These are phyloP conservation scores for Deladenus siricidicola DNA, from an alignment of 2,888 invertebrate species.

Conservation along the genomic window DNA sequence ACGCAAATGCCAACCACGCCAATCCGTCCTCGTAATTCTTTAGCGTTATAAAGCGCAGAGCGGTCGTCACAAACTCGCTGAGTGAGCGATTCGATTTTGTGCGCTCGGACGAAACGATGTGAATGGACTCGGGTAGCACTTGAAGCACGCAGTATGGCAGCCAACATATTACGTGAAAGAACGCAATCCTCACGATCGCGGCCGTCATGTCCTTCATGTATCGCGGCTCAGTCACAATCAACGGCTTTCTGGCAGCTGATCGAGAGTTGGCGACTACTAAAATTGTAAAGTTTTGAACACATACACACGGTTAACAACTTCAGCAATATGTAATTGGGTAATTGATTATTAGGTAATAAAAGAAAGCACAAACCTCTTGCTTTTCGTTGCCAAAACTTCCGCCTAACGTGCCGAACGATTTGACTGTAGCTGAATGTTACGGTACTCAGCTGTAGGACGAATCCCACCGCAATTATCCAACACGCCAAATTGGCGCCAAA, in stretches of 20 bases:
- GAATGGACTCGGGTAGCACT: conserved; percentile 20
- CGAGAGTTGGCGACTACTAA: conserved; percentile 29
- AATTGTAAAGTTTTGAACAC: conserved; percentile 14
- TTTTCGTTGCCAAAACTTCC: conserved; percentile 48
- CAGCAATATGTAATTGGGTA: neutral
- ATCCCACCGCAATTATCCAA: conserved; percentile 29
- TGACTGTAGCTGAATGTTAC: conserved; percentile 47
- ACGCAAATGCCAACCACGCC: conserved; percentile 39
- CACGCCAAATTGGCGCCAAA: conserved; percentile 15
- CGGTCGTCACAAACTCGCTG: conserved; percentile 3
- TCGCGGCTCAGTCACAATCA: conserved; percentile 44
- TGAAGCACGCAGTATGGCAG: conserved; percentile 41
- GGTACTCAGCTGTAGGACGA: conserved; percentile 35
- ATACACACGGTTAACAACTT: too few relatives aligned
- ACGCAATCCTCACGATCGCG: conserved; percentile 48
- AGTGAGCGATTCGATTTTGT: neutral
- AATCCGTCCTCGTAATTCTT: neutral
- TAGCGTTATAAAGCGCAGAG: conserved; percentile 1
- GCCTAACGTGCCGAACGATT: conserved; percentile 46
- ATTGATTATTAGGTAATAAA: neutral
- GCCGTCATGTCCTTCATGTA: conserved; percentile 52
- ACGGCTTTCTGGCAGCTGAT: conserved; percentile 9
- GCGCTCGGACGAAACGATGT: neutral
- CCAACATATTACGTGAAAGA: conserved; percentile 52
- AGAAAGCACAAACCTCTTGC: conserved; percentile 35